phyloP scores from a whole-genome alignment of 2,888 invertebrate species.

The Pterostichus niger region DNA sequence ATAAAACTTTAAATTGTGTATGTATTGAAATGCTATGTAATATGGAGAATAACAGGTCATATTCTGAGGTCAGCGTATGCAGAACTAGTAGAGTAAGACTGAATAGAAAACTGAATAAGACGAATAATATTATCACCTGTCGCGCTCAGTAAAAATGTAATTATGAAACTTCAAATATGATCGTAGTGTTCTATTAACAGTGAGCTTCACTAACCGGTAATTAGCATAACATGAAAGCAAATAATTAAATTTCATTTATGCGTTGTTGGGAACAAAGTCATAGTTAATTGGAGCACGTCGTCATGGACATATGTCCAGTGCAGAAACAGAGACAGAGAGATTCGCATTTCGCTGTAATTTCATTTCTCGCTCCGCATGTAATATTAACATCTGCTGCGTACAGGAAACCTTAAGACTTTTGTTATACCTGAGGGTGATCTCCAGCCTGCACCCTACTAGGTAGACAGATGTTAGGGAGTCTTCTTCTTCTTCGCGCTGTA shows the following conservation, averaged over 20 bases:
- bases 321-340: not conserved
- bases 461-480: too few species aligned
- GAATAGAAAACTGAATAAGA: too few species aligned
- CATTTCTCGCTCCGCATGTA: not conserved
- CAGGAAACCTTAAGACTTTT: constrained; percentile 60
- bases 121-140: too few species aligned
- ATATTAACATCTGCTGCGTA: constrained; percentile 46
- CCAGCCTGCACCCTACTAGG: not conserved
- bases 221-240: not conserved
- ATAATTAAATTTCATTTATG: constrained; percentile 18
- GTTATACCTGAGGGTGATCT: constrained; percentile 52
- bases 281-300: not conserved
- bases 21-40: too few species aligned
- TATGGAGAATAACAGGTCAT: too few species aligned
- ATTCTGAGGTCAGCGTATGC: too few species aligned
- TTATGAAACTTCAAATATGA: too few species aligned
- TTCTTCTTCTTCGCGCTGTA: too few species aligned
- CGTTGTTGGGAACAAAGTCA: not conserved
- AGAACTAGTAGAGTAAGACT: too few species aligned
- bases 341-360: constrained; percentile 16
- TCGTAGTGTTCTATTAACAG: too few species aligned
- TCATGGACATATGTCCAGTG: constrained; percentile 25
- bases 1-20: too few species aligned
- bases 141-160: too few species aligned
- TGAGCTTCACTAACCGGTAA: not conserved